These are phyloP conservation scores for Grammomys dolichurus DNA, from an alignment of 2,113 vertebrate genomes.

Conservation along the genomic window DNA sequence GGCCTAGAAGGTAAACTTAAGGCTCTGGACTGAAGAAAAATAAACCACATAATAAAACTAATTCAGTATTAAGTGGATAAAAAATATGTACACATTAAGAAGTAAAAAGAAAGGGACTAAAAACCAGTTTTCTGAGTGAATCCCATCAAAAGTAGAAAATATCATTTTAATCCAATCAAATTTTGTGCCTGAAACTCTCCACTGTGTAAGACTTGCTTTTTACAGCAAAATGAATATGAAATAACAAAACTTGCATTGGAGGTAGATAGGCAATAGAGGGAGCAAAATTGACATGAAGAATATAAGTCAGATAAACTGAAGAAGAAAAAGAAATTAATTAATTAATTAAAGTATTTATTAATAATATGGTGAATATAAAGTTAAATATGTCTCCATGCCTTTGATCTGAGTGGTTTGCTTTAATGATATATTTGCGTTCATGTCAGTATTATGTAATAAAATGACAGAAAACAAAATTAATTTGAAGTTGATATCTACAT, in stretches of 20 bases:
- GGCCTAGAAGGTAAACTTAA: neutral
- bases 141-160: neutral
- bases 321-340: neutral
- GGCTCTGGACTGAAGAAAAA: neutral
- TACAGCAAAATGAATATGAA: neutral
- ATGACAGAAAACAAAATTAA: neutral
- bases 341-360: neutral
- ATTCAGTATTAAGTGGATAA: neutral
- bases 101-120: neutral
- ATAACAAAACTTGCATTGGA: neutral
- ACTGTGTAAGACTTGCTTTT: neutral
- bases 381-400: neutral
- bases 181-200: neutral
- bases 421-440: neutral
- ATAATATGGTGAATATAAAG: neutral
- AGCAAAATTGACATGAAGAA: neutral
- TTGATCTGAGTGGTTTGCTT: neutral
- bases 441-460: neutral
- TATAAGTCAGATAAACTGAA: neutral
- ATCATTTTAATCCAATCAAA: neutral
- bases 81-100: neutral
- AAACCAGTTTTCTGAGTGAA: neutral
- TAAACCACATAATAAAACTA: neutral
- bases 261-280: neutral
- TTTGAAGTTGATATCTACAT: neutral